These are phyloP conservation scores for Actenoides lindsayi DNA, from an alignment of 2,113 vertebrate genomes.

Conservation along the genomic window DNA sequence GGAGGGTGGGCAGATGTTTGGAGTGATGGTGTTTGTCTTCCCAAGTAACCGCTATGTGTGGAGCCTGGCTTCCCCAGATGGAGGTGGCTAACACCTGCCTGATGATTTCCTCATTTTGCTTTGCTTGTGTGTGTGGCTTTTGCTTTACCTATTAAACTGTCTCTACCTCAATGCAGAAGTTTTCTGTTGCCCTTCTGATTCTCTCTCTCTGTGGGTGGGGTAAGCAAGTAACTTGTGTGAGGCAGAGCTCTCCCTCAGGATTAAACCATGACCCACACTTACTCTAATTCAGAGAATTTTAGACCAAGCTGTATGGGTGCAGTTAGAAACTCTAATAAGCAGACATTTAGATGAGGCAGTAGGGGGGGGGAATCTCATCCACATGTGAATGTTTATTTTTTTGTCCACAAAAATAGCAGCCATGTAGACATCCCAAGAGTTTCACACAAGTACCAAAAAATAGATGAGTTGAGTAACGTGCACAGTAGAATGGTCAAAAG, in stretches of 20 bases:
- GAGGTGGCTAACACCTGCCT: background rate
- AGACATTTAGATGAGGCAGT: background rate
- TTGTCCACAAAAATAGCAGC: background rate
- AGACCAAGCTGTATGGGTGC: background rate
- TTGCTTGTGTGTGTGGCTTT: background rate
- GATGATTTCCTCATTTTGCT: background rate
- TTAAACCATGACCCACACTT: background rate
- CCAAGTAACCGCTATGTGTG: rapidly evolving
- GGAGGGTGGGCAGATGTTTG: rapidly evolving
- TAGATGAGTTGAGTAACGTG: background rate
- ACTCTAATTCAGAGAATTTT: background rate
- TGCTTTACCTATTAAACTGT: background rate
- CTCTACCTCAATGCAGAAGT: background rate
- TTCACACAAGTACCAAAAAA: background rate
- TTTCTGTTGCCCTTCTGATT: background rate
- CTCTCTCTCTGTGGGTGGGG: background rate
- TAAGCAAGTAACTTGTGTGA: rapidly evolving
- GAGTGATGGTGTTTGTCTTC: background rate
- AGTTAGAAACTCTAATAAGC: background rate
- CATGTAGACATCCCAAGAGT: background rate
- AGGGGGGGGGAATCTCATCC: background rate
- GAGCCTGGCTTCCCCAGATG: no score
- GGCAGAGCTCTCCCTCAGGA: background rate
- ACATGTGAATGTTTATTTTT: background rate
- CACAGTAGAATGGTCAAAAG: background rate